A percentile compares a stretch with the other conserved stretches of the same genome.
Evolutionary conservation across 2,888 invertebrate species (phyloP).

Genomic region (Shargacucullia verbasci): DNA sequence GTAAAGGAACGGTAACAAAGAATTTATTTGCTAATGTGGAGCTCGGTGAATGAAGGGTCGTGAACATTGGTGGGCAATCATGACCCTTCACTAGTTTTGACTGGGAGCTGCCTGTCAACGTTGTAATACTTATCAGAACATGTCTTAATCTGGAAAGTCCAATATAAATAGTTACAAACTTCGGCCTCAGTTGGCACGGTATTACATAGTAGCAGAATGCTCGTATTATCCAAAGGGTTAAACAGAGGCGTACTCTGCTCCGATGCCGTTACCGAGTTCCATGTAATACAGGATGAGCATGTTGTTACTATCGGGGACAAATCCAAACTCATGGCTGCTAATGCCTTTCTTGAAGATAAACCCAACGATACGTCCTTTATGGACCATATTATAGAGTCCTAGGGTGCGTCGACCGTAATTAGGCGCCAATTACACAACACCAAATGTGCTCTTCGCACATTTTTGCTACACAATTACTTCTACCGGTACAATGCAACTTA

Average conservation of each 20-base stretch:
- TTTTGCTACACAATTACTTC: constrained; percentile 6
- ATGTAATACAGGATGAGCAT: too few relatives aligned
- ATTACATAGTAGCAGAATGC: too few relatives aligned
- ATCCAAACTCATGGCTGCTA: too few relatives aligned
- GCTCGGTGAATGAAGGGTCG: constrained; percentile 6
- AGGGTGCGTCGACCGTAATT: constrained; percentile 34
- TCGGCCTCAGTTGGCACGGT: background rate
- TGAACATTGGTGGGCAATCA: constrained; percentile 14
- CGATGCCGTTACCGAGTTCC: too few relatives aligned
- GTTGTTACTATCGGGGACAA: too few relatives aligned
- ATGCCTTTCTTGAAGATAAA: too few relatives aligned
- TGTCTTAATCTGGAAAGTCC: background rate
- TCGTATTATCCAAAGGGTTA: too few relatives aligned
- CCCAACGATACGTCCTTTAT: too few relatives aligned
- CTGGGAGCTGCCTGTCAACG: too few relatives aligned
- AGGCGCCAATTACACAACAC: constrained; percentile 21
- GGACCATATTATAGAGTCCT: constrained; percentile 20
- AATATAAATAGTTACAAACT: constrained; percentile 12
- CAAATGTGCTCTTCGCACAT: constrained; percentile 22
- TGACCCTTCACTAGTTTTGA: background rate
- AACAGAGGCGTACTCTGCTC: too few relatives aligned
- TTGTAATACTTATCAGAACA: too few relatives aligned
- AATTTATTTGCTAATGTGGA: constrained; percentile 6
- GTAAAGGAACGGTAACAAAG: constrained; percentile 11
- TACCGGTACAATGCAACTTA: background rate